These are phyloP conservation scores for Notechis scutatus DNA, from an alignment of 2,113 vertebrate genomes.

Conservation along the genomic window DNA sequence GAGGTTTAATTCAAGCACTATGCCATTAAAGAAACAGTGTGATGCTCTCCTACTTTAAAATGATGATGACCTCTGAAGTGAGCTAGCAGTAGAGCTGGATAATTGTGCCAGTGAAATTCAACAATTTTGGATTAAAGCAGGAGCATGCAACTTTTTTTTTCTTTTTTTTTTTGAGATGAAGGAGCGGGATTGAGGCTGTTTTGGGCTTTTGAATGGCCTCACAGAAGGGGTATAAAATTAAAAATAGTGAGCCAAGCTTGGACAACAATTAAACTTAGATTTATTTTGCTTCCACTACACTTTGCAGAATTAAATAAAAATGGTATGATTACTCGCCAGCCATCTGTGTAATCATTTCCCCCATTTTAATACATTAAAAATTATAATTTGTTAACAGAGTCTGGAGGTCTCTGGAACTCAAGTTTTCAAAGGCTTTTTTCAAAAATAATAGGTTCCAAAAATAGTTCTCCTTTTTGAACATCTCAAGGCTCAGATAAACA, in stretches of 20 bases:
- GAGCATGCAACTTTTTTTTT: background rate
- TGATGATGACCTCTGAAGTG: background rate
- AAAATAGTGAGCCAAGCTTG: background rate
- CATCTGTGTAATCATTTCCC: background rate
- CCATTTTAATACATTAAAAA: background rate
- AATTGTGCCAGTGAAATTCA: constrained; percentile 7
- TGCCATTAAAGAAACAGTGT: constrained; percentile 14
- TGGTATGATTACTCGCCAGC: background rate
- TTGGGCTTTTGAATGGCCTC: background rate
- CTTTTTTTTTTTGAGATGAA: no score
- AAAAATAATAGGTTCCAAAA: background rate
- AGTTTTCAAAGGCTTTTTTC: background rate
- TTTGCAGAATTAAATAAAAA: background rate
- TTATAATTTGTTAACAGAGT: background rate
- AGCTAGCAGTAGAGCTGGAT: background rate
- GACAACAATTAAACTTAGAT: background rate
- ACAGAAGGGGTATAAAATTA: background rate
- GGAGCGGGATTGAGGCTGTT: background rate
- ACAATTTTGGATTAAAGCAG: background rate
- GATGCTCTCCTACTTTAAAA: background rate
- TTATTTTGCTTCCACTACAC: background rate
- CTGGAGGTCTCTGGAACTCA: background rate
- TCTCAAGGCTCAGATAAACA: background rate
- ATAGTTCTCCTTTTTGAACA: background rate
- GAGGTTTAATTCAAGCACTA: background rate